These are phyloP conservation scores for Bombyx huttoni DNA, from an alignment of 2,888 invertebrate genomes.

Conservation along the genomic window DNA sequence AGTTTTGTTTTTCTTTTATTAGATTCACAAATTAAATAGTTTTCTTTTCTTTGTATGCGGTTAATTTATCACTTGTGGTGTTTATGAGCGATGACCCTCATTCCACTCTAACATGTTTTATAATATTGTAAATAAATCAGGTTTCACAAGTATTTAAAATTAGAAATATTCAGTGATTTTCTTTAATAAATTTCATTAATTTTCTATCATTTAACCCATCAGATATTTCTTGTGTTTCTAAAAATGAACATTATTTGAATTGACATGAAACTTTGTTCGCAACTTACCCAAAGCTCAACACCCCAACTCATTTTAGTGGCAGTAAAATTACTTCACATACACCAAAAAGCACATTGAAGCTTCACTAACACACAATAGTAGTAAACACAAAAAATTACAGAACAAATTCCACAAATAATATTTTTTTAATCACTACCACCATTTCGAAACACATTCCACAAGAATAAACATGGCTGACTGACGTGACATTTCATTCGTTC, in stretches of 20 bases:
- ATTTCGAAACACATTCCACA: slow-evolving; percentile 58
- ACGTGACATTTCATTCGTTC: slow-evolving; percentile 23
- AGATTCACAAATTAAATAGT: no score
- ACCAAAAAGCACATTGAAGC: slow-evolving; percentile 62
- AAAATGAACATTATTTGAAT: background rate
- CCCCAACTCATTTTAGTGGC: slow-evolving; percentile 76
- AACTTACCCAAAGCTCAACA: slow-evolving; percentile 78
- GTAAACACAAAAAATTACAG: slow-evolving; percentile 26
- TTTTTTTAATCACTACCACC: slow-evolving; percentile 58
- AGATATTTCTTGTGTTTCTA: background rate
- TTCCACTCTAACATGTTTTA: no score
- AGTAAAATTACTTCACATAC: slow-evolving; percentile 53
- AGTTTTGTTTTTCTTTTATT: no score
- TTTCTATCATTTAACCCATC: background rate
- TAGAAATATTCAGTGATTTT: background rate
- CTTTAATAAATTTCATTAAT: background rate
- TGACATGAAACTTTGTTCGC: slow-evolving; percentile 14
- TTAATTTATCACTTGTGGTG: no score
- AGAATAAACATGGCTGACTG: slow-evolving; percentile 70
- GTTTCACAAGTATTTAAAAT: no score
- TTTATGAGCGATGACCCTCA: no score
- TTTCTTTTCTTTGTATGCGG: no score
- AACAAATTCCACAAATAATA: slow-evolving; percentile 39
- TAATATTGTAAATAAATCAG: no score
- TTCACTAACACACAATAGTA: slow-evolving; percentile 46